Evolutionary conservation across 2,888 invertebrate genomes (phyloP).

Genomic region (Cataglyphis cursor): DNA sequence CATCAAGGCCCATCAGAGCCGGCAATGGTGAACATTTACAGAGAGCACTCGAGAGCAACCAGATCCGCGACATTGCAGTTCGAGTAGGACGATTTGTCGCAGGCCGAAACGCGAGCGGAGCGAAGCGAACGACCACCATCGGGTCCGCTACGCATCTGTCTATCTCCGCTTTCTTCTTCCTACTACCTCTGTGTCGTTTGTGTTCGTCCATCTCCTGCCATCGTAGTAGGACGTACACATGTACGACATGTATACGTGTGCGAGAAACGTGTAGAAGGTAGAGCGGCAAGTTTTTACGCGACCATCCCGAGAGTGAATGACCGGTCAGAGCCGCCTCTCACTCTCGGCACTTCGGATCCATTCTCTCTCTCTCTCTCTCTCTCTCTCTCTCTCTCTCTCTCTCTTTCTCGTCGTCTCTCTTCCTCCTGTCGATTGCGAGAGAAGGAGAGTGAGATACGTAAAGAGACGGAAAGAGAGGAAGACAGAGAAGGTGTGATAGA

Average conservation of each 20-base stretch:
- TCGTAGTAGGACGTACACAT: conserved; percentile 27
- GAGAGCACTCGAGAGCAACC: conserved; percentile 19
- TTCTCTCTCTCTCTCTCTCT: conserved; percentile 17
- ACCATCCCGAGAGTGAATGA: conserved; percentile 75
- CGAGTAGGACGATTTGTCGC: conserved; percentile 67
- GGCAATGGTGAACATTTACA: conserved; percentile 31
- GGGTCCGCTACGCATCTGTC: conserved; percentile 31
- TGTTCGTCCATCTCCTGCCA: conserved; percentile 24
- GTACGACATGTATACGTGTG: conserved; percentile 30
- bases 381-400: neutral
- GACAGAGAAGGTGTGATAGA: conserved; percentile 68
- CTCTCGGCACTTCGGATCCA: conserved; percentile 74
- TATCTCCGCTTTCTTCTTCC: neutral
- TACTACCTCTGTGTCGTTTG: neutral
- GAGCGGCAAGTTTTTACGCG: conserved; percentile 77
- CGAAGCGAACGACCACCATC: conserved; percentile 37
- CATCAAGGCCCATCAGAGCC: conserved; percentile 15
- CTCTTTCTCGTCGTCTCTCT: conserved; percentile 51
- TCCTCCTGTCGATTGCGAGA: conserved; percentile 49
- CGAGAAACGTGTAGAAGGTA: conserved; percentile 73
- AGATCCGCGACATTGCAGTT: conserved; percentile 49
- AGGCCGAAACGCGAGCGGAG: conserved; percentile 62
- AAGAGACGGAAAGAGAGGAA: conserved; percentile 50
- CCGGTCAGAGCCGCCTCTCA: conserved; percentile 79
- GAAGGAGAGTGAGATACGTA: conserved; percentile 59